These are phyloP conservation scores for Orchestia grillus DNA, from an alignment of 1,140 invertebrate genomes.

Conservation along the genomic window DNA sequence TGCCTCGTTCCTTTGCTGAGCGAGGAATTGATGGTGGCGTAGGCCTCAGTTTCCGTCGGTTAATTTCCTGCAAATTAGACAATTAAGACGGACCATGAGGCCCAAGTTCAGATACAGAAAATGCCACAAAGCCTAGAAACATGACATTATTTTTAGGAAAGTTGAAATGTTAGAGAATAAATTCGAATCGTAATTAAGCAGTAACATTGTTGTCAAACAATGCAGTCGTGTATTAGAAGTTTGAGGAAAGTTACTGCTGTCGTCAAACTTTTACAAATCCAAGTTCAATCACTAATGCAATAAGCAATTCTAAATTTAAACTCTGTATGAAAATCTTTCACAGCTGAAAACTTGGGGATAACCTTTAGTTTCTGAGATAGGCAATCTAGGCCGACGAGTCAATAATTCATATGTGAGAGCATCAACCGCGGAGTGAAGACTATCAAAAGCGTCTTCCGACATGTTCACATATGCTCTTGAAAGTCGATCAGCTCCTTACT, in stretches of 20 bases:
- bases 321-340: background rate
- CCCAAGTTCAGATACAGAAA: background rate
- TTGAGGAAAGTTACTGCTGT: background rate
- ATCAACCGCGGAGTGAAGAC: background rate
- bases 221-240: background rate
- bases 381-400: background rate
- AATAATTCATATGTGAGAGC: background rate
- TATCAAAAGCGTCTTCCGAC: background rate
- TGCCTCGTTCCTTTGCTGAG: background rate
- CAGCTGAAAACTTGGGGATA: background rate
- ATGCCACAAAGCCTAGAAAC: background rate
- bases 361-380: background rate
- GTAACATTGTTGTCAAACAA: background rate
- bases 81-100: background rate
- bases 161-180: too few relatives aligned
- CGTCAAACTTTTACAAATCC: background rate
- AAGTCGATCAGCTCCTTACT: background rate
- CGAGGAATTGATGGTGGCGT: background rate
- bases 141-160: too few relatives aligned
- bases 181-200: too few relatives aligned
- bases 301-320: background rate
- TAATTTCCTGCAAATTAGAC: background rate
- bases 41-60: background rate
- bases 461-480: background rate
- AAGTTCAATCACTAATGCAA: background rate